Base-by-base conservation (phyloP, 2,888 invertebrate genomes). In the Oithona nana region DNA sequence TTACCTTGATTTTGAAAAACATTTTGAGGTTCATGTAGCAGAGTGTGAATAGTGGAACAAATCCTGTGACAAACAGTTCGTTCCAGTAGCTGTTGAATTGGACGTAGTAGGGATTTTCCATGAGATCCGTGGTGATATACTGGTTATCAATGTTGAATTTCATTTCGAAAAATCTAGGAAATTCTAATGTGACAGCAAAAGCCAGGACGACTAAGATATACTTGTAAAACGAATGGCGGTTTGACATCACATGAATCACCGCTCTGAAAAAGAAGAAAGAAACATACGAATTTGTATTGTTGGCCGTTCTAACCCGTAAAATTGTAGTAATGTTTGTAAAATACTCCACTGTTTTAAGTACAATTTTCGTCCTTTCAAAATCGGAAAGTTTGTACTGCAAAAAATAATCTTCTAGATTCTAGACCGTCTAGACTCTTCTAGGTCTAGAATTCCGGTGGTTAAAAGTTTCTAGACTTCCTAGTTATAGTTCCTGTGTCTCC, bases 1-100 rank as follows among this genome's bases (percentile, higher is more conserved):
- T n/a, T 39, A 39, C 54, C 54, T 26, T 20, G 16, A 59, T 49
- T 49, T 59, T 59, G 3, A 49, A 28, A 49, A 28, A 59, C 16
- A 59, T 59, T 26, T 28, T 48, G 8, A 50, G 24, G 28, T 59
- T 59, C 28, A 59, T 48, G 59, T 59, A 49, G 28, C n/a, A 20
- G 4, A 48, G 28, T 22, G 50, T 16, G 4, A 50, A 26, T 20
- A 48, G 28, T 6, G 59, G 59, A 48, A 59, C 26, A 28, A 49
- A 48, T 6, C 50, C 50, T 1, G 50, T 48, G 59, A 50, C 39
- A n/a, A 59, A 48, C 16, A 59, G 49, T 11, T 59, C 59, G 24
- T 59, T 49, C 59, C 59, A 59, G 22, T 59, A 59, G 26, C 59
- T 59, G 26, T 49, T 59, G 57, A 59, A 59, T 13, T 49, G 59